These are phyloP conservation scores for Lepus timidus DNA, from an alignment of 2,113 vertebrate genomes.

Conservation along the genomic window DNA sequence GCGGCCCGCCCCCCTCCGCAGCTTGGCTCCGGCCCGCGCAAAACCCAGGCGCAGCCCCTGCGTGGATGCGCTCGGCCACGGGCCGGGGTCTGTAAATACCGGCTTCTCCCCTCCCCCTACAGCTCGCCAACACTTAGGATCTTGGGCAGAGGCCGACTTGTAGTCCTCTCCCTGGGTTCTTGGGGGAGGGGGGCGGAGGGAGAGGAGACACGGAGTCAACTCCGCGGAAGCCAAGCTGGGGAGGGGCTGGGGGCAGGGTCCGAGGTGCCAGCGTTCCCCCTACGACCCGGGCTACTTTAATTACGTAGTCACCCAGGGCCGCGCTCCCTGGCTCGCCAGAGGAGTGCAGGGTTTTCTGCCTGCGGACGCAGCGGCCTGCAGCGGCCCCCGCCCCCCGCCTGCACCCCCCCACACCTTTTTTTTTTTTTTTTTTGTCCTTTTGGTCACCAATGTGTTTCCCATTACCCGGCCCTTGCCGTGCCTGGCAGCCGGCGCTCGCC, in stretches of 20 bases:
- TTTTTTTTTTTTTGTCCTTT: conserved; percentile 35
- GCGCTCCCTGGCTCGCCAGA: conserved; percentile 62
- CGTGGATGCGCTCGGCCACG: conserved; percentile 11
- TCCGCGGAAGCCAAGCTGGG: background rate
- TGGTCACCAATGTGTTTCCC: conserved; percentile 84
- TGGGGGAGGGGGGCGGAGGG: background rate
- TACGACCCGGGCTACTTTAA: conserved; percentile 54
- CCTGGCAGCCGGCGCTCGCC: conserved; percentile 86
- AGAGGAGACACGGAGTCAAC: conserved; percentile 1
- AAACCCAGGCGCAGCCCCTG: background rate
- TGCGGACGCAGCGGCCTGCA: conserved; percentile 75
- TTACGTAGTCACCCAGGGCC: conserved; percentile 53
- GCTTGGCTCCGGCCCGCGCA: background rate
- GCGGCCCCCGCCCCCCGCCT: background rate
- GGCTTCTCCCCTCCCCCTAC: conserved; percentile 14
- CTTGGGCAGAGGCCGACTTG: background rate
- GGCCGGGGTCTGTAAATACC: conserved; percentile 29
- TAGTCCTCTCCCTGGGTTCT: background rate
- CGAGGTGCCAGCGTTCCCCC: conserved; percentile 5
- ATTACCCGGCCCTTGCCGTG: conserved; percentile 82
- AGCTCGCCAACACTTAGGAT: conserved; percentile 37
- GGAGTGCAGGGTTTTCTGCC: conserved; percentile 74
- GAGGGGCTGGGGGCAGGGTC: background rate
- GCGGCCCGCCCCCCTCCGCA: background rate
- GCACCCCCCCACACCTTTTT: background rate